phyloP scores from a whole-genome alignment of 2,797 vertebrate species.

The Sebastes vulpes region DNA sequence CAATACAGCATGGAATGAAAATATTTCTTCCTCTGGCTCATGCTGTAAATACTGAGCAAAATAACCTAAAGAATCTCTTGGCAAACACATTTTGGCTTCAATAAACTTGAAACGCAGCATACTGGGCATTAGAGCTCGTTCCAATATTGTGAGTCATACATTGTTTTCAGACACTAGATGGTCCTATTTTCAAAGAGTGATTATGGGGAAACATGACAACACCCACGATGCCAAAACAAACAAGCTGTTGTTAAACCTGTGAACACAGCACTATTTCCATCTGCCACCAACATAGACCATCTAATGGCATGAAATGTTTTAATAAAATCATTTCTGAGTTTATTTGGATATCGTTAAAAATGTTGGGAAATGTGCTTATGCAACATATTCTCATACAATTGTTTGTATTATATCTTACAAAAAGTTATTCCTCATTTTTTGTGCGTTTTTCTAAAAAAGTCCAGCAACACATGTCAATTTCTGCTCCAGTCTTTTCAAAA shows the following conservation, averaged over 20 bases:
- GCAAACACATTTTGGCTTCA: slow-evolving; percentile 15
- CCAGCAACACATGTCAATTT: neutral
- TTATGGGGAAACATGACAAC: slow-evolving; percentile 15
- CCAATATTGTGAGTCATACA: slow-evolving; percentile 20
- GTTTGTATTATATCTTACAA: neutral
- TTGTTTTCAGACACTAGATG: neutral
- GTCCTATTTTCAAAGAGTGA: slow-evolving; percentile 7
- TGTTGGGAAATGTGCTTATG: neutral
- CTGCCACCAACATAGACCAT: neutral
- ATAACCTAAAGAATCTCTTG: slow-evolving; percentile 1
- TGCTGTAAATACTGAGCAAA: slow-evolving; percentile 7
- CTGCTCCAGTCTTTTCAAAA: too few relatives aligned
- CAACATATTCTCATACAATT: neutral
- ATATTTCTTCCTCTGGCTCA: neutral
- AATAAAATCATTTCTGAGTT: neutral
- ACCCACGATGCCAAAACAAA: neutral
- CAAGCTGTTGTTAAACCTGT: neutral
- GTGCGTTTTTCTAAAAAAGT: neutral
- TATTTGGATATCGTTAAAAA: neutral
- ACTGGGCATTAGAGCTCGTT: neutral
- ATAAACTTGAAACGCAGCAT: neutral
- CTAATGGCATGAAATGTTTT: neutral
- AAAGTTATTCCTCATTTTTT: neutral
- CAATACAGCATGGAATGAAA: neutral
- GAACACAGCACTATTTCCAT: neutral